phyloP scores from a whole-genome alignment of 2,888 invertebrate species.

The Aethes cnicana region DNA sequence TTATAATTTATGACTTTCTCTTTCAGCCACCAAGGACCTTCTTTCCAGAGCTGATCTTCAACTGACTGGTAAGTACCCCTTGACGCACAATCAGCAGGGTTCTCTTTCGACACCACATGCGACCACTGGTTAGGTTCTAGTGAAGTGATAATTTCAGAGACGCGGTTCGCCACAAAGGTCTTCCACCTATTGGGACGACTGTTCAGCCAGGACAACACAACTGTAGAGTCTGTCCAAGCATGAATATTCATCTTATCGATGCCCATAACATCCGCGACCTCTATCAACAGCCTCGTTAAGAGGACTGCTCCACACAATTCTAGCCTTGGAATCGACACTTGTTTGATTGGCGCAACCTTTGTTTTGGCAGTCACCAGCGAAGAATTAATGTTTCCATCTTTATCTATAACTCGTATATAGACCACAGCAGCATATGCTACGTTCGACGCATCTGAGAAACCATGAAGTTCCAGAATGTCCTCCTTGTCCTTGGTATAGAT shows the following conservation, averaged over 20 bases:
- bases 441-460: conserved; percentile 3
- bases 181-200: background rate
- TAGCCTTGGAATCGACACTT: background rate
- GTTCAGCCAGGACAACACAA: conserved; percentile 10
- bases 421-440: conserved; percentile 4
- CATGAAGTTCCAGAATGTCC: background rate
- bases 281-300: background rate
- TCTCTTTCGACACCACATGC: too few relatives aligned
- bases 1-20: background rate
- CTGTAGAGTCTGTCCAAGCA: conserved; percentile 23
- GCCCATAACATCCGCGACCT: conserved; percentile 4
- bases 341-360: conserved; percentile 1
- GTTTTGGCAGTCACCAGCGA: conserved; percentile 1
- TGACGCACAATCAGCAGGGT: conserved; percentile 9
- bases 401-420: background rate
- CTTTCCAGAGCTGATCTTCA: conserved; percentile 8
- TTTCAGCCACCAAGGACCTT: conserved; percentile 18
- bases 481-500: too few relatives aligned
- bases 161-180: conserved; percentile 4
- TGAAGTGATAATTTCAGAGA: background rate
- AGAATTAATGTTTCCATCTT: background rate
- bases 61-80: conserved; percentile 2
- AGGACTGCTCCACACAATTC: conserved; percentile 11
- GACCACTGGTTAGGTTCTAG: conserved; percentile 14
- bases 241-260: background rate